Percentiles rank a stretch among this genome's conserved stretches.
These are phyloP conservation scores for Conomelus anceps DNA, from an alignment of 2,888 invertebrate species.

Conservation along the genomic window DNA sequence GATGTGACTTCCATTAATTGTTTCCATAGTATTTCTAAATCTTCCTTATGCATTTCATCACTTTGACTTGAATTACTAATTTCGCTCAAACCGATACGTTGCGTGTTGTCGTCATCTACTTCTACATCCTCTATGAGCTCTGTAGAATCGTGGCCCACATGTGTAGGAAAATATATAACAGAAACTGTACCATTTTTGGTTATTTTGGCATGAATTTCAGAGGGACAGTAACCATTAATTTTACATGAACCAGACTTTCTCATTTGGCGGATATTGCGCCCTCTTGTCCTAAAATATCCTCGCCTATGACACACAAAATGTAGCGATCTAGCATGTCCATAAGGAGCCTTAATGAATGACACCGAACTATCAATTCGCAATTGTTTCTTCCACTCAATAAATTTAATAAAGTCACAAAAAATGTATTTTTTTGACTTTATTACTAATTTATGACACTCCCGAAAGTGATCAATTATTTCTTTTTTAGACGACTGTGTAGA, in stretches of 20 bases:
- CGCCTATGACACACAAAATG: constrained; percentile 14
- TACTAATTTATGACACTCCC: not conserved
- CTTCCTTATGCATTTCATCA: too few relatives aligned
- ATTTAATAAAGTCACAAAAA: not conserved
- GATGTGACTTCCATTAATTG: too few relatives aligned
- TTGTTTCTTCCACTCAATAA: constrained; percentile 11
- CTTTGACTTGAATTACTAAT: too few relatives aligned
- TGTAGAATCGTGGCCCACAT: constrained; percentile 37
- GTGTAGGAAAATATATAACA: constrained; percentile 27
- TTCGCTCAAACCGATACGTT: too few relatives aligned
- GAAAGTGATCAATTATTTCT: constrained; percentile 1
- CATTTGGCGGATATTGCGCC: constrained; percentile 16
- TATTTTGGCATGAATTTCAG: constrained; percentile 27
- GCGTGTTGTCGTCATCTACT: too few relatives aligned
- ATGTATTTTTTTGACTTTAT: not conserved
- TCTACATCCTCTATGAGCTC: too few relatives aligned
- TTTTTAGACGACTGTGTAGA: not conserved
- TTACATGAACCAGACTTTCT: constrained; percentile 27
- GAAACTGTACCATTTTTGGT: constrained; percentile 26
- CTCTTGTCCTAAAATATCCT: constrained; percentile 4
- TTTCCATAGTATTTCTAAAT: too few relatives aligned
- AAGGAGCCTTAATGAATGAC: not conserved
- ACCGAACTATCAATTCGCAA: too few relatives aligned
- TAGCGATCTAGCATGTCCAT: not conserved
- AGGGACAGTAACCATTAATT: constrained; percentile 36